Conservation (phyloP, 2,888 invertebrate genomes). For the Acanthosepion pharaonis region DNA sequence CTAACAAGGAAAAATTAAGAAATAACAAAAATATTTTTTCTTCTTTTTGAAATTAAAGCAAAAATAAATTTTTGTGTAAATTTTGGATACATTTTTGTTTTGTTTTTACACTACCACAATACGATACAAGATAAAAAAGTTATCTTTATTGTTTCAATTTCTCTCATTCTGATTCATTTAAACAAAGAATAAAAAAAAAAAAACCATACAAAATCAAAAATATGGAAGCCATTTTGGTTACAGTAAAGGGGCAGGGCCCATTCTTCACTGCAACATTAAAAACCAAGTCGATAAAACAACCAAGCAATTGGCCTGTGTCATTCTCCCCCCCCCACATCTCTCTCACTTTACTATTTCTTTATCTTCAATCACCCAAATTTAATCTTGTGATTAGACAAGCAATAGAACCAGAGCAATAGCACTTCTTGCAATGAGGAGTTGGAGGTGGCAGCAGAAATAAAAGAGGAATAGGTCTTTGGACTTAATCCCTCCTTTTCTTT, state of each 20-base stretch:
- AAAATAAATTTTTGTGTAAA: too few species aligned
- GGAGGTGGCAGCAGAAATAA: background rate
- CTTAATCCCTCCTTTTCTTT: background rate
- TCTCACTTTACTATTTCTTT: background rate
- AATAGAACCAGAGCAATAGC: background rate
- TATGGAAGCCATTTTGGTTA: background rate
- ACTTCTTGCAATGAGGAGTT: background rate
- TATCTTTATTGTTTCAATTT: background rate
- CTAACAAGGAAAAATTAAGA: too few species aligned
- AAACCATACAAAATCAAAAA: background rate
- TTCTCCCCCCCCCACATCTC: background rate
- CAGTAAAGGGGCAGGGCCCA: background rate
- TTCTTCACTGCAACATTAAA: background rate
- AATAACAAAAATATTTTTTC: too few species aligned
- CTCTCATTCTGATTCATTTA: background rate
- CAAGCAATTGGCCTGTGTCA: background rate
- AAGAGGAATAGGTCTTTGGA: background rate
- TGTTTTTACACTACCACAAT: background rate
- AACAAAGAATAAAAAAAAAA: background rate
- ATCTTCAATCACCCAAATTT: slow-evolving; percentile 33
- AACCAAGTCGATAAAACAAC: slow-evolving; percentile 6
- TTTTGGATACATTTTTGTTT: too few species aligned
- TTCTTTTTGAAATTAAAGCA: too few species aligned
- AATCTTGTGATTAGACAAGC: background rate
- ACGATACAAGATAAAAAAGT: background rate